Percentiles rank a stretch among this genome's conserved stretches.
phyloP scores from a whole-genome alignment of 2,113 vertebrate species.

The Suncus etruscus region DNA sequence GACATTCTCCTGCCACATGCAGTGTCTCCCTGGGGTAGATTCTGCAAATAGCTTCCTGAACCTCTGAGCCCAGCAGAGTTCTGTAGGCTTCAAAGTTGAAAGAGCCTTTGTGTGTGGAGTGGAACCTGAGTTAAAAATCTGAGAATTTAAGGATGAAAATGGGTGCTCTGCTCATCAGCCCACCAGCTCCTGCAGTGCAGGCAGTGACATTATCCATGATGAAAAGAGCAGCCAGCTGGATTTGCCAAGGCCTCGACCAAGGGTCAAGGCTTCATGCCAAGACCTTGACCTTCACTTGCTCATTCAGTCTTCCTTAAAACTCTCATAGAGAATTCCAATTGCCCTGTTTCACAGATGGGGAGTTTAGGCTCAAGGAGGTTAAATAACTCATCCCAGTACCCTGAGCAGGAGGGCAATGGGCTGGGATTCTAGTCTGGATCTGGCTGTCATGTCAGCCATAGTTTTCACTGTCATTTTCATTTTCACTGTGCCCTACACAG shows the following conservation, averaged over 20 bases:
- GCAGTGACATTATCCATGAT: background rate
- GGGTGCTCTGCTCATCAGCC: background rate
- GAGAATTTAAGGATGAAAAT: background rate
- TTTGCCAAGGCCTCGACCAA: background rate
- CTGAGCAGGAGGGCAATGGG: background rate
- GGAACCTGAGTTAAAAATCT: background rate
- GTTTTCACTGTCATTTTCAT: background rate
- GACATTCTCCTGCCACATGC: background rate
- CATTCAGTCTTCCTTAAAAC: background rate
- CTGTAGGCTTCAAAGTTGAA: conserved; percentile 51
- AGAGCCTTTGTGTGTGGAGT: conserved; percentile 19
- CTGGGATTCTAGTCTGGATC: background rate
- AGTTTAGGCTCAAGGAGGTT: background rate
- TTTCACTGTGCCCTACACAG: accelerated
- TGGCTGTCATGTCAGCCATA: background rate
- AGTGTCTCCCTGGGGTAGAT: background rate
- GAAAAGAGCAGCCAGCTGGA: background rate
- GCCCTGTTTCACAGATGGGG: background rate
- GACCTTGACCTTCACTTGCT: background rate
- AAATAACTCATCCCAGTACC: background rate
- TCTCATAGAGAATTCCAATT: background rate
- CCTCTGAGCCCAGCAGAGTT: conserved; percentile 23
- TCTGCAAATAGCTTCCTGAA: conserved; percentile 65
- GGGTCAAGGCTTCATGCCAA: background rate
- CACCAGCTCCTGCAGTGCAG: background rate